Evolutionary conservation across 2,113 vertebrate genomes (phyloP).

Genomic region (Mixornis gularis): DNA sequence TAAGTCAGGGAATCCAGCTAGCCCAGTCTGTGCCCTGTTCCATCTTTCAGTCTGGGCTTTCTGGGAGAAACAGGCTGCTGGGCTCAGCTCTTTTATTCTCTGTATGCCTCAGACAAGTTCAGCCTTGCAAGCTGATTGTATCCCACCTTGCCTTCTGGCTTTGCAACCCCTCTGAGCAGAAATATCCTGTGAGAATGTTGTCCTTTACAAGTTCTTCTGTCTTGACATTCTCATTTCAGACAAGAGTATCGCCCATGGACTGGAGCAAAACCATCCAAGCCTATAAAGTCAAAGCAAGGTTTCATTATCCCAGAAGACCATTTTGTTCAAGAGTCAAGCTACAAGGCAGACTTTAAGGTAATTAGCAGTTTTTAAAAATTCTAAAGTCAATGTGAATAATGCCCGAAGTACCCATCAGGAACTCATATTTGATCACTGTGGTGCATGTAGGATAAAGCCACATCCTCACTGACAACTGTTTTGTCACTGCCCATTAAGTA

Average conservation of each 20-base stretch:
- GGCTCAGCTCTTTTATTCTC: background rate
- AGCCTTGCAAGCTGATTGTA: background rate
- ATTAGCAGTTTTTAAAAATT: background rate
- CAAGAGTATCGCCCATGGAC: constrained; percentile 88
- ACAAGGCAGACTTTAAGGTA: constrained; percentile 84
- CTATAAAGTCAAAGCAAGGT: constrained; percentile 74
- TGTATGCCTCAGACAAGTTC: background rate
- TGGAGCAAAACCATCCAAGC: constrained; percentile 79
- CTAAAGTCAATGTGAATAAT: background rate
- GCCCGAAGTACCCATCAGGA: background rate
- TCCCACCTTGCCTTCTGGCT: background rate
- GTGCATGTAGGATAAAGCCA: background rate
- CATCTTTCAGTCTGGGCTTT: background rate
- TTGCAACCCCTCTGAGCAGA: background rate
- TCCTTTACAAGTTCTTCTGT: background rate
- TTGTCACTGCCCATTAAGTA: background rate
- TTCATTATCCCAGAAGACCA: constrained; percentile 73
- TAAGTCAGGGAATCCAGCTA: background rate
- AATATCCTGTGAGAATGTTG: background rate
- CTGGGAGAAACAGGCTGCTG: background rate
- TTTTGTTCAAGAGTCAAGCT: constrained; percentile 79
- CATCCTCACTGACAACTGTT: background rate
- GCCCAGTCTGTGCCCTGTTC: background rate
- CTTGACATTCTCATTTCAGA: constrained; percentile 66
- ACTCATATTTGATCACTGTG: accelerated